Evolutionary conservation across 2,888 invertebrate species (phyloP), one percentile per base, ranked within the genome.

Genomic region (Pandemis cinnamomeana): DNA sequence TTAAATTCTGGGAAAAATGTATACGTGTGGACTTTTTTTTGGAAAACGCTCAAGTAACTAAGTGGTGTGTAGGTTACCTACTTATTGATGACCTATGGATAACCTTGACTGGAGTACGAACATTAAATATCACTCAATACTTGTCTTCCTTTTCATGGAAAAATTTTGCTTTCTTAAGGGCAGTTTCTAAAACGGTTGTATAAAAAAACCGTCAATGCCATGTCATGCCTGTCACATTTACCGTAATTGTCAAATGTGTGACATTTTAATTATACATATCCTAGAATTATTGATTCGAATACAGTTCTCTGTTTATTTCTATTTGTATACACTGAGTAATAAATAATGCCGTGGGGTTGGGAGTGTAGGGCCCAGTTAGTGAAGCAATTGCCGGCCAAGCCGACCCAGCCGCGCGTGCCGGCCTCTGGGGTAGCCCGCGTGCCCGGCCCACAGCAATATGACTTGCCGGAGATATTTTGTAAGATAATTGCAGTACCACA

Each of bases 271-370:
- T 20, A 20, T 20, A 20, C 20, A 11, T 11, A 10, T 27, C n/a
- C 5, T 15, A 53, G 11, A 58, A 27, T 11, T 10, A 27, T 64
- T 15, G n/a, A 48, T 71, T 46, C 20, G 55, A 10, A n/a, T 46
- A 61, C 42, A 41, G 36, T 66, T 67, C 3, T 71, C 62, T 8
- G 58, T 62, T 71, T 58, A 55, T 42, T 51, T 68, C 51, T 63
- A 67, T 55, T 11, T 11, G 8, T 55, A 7, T 20, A 11, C 27
- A 67, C 63, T 48, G 64, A 36, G 69, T 51, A 75, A 58, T 60
- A 60, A n/a, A 75, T 70, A 36, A 90, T 91, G 92, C 90, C 91
- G 61, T 91, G 85, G 88, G 89, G 91, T 48, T 91, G 86, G 84
- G 90, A 89, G 78, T 93, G 93, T 71, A 84, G 87, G 75, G 77